Evolutionary conservation across 2,113 vertebrate species (phyloP), one percentile per base, ranked within the genome.

Genomic region (Heterocephalus glaber): DNA sequence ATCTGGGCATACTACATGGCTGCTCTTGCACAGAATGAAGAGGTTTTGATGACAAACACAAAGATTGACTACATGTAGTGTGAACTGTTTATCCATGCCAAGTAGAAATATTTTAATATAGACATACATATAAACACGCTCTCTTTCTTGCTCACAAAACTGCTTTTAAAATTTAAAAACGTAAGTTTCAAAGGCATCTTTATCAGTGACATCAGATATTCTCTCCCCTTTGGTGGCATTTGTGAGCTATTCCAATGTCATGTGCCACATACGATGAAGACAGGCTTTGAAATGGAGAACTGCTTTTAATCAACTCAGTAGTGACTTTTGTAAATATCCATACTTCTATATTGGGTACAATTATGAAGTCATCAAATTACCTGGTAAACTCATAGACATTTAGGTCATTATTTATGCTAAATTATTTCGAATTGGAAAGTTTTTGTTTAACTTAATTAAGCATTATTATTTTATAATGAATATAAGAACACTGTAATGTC

Each of bases 21-120:
- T 17, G 0, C 65, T 96, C 92, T 66, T 63, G 83, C 3, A 38
- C 52, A 72, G 76, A 86, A 54, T 66, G 85, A 96, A 96, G 94
- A 96, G 33, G n/a, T 95, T 89, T 82, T 79, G 87, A 12, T 76
- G 70, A 79, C 90, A 89, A 95, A 96, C 68, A 13, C 61, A 38
- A 38, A 33, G 60, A 82, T 20, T 96, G 86, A 76, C 91, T 90
- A 76, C 5, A 85, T 89, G 7, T 3, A 70, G 16, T 0, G 41
- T 92, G 74, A 81, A 74, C 79, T 89, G 95, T 84, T 58, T 10
- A 77, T 68, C 68, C 49, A 72, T 52, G 66, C 35, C n/a, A 94
- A 28, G 8, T 22, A 41, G 54, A 11, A 28, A 61, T 54, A 89
- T 49, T 66, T 90, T 54, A 86, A 79, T 11, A 61, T 52, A 47